phyloP scores from a whole-genome alignment of 2,888 invertebrate genomes.

The Dendrolimus houi region DNA sequence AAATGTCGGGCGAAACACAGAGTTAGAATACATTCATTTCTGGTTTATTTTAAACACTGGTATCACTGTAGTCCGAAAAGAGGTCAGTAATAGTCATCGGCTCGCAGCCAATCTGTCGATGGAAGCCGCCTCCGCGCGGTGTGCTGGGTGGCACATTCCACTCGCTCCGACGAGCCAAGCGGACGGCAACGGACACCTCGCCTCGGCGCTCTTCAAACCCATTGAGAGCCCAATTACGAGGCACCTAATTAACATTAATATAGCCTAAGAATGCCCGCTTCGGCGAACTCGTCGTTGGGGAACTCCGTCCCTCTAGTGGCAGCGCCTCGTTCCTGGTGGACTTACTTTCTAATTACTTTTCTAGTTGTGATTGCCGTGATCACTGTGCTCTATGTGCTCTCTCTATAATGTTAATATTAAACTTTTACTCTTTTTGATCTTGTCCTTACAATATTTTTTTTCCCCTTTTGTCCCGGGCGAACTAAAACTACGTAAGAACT shows the following conservation, averaged over 20 bases:
- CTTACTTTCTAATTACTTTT: neutral
- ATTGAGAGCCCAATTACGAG: constrained; percentile 24
- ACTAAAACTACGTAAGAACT: too few relatives aligned
- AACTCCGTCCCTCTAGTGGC: neutral
- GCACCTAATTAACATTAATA: constrained; percentile 34
- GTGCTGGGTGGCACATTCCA: constrained; percentile 5
- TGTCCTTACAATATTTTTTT: too few relatives aligned
- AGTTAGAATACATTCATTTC: too few relatives aligned
- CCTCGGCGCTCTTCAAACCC: constrained; percentile 10
- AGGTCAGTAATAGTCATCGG: neutral
- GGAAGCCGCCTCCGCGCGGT: neutral
- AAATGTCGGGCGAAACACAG: too few relatives aligned
- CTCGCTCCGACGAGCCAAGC: neutral
- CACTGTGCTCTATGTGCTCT: too few relatives aligned
- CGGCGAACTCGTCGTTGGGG: constrained; percentile 1
- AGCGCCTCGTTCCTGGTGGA: constrained; percentile 6
- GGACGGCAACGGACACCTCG: constrained; percentile 13
- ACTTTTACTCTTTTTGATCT: too few relatives aligned
- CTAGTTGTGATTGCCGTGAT: too few relatives aligned
- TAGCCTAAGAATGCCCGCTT: constrained; percentile 19
- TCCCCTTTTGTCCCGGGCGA: too few relatives aligned
- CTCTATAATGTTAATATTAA: too few relatives aligned
- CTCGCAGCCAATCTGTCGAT: neutral
- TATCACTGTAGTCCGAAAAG: neutral
- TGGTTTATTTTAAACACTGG: neutral